Percentiles rank a stretch among this genome's conserved stretches.
These are phyloP conservation scores for Drosophila bifasciata DNA, from an alignment of 1,140 invertebrate genomes.

Conservation along the genomic window DNA sequence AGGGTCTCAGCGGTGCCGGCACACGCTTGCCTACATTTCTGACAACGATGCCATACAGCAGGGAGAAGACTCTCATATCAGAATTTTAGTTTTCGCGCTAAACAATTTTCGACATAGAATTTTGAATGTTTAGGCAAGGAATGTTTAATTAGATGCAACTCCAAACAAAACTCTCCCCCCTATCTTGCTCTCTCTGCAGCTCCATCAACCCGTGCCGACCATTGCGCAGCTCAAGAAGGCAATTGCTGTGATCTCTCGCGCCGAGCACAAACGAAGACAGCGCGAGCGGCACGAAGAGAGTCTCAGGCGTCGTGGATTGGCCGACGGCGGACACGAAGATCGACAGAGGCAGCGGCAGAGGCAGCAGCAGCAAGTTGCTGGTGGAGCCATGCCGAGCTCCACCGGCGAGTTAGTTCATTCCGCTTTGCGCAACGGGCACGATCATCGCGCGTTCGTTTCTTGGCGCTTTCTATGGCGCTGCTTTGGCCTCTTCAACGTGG, in stretches of 20 bases:
- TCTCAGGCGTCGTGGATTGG: conserved; percentile 42
- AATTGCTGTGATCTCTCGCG: conserved; percentile 63
- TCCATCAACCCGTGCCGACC: conserved; percentile 69
- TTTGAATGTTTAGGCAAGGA: conserved; percentile 14
- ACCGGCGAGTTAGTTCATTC: conserved; percentile 81
- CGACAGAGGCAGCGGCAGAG: conserved; percentile 34
- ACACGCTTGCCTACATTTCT: conserved; percentile 2
- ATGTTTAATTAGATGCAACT: not conserved
- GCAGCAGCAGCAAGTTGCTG: conserved; percentile 65
- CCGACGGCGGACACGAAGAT: conserved; percentile 39
- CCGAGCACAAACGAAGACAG: conserved; percentile 65
- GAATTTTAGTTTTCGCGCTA: conserved; percentile 5
- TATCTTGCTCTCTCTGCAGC: conserved; percentile 32
- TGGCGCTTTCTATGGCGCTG: conserved; percentile 89
- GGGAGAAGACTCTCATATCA: conserved; percentile 16
- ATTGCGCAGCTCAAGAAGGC: conserved; percentile 76
- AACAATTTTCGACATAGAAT: not conserved
- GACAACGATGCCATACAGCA: conserved; percentile 8
- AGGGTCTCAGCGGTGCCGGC: not conserved
- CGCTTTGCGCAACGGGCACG: conserved; percentile 70
- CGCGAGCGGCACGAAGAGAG: conserved; percentile 59
- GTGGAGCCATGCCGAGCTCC: conserved; percentile 44
- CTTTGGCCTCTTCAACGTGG: conserved; percentile 85
- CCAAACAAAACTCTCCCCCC: not conserved
- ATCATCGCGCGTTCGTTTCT: conserved; percentile 85